Evolutionary conservation across 2,888 invertebrate genomes (phyloP).

Genomic region (Oscheius sp.): DNA sequence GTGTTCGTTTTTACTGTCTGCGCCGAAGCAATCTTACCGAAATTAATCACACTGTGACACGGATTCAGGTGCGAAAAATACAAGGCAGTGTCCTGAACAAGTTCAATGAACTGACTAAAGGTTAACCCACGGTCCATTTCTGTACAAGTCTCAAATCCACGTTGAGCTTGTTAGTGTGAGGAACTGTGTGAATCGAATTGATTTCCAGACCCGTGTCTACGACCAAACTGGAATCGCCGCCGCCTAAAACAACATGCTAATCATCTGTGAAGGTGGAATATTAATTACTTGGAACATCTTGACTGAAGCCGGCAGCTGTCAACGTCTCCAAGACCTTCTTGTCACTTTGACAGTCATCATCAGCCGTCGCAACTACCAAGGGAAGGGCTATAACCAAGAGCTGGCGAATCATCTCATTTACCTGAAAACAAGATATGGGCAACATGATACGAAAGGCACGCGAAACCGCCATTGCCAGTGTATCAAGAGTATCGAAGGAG

Average conservation of each 20-base stretch:
- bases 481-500: slow-evolving; percentile 18
- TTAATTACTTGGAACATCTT: slow-evolving; percentile 22
- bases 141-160: slow-evolving; percentile 28
- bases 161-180: slow-evolving; percentile 32
- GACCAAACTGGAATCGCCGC: slow-evolving; percentile 8
- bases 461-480: slow-evolving; percentile 26
- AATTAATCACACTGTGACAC: slow-evolving; percentile 34
- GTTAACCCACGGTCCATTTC: slow-evolving; percentile 22
- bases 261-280: neutral
- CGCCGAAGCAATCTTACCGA: slow-evolving; percentile 31
- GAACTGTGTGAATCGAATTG: slow-evolving; percentile 24
- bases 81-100: slow-evolving; percentile 36
- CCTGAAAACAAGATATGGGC: slow-evolving; percentile 34
- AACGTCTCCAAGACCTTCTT: slow-evolving; percentile 28
- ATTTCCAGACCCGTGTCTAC: slow-evolving; percentile 26
- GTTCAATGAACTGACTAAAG: neutral
- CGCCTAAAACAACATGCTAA: neutral
- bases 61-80: slow-evolving; percentile 39
- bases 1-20: neutral
- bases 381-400: neutral
- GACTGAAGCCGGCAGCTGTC: slow-evolving; percentile 8
- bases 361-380: neutral
- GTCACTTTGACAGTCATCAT: slow-evolving; percentile 25
- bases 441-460: slow-evolving; percentile 28
- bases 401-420: slow-evolving; percentile 29